Base-by-base conservation (phyloP, 2,797 vertebrate species). In the Hypotaenidia okinawae region DNA sequence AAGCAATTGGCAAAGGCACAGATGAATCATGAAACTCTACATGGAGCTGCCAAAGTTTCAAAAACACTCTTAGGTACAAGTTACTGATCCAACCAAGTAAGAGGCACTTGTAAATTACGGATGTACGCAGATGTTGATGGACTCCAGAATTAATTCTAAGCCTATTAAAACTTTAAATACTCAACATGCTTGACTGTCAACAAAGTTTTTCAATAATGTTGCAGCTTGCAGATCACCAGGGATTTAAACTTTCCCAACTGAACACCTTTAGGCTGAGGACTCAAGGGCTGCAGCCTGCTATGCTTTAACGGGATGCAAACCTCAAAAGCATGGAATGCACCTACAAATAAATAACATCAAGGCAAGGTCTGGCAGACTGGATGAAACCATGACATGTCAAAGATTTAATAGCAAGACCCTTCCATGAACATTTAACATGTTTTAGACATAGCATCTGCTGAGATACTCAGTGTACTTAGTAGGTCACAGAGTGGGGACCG, bases 131-230 rank as follows among this genome's bases (percentile, higher is more conserved):
- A 97, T 69, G 76, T 69, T 94, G 64, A 87, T 94, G 63, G 87
- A 97, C 77, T 95, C 91, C 45, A 85, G 91, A 95, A 95, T 94
- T 95, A 96, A 93, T 75, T 90, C 90, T 96, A 97, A 97, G 73
- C 91, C 95, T 96, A 95, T 96, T 97, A 98, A 98, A 97, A 96
- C 82, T 91, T 96, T 95, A 97, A 97, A 94, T 64, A 87, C 85
- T 86, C 78, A 74, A 7, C 61, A 62, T 93, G 84, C 87, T 94
- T 96, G 90, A 97, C 93, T 94, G 83, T 97, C 95, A 94, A 59
- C 45, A 82, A 94, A 93, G 35, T 24, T n/a, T 91, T 96, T 83
- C 90, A 94, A 79, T 49, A 79, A 72, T 39, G 23, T 68, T 91
- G 69, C 52, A 58, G 45, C 64, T 67, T 93, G 69, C 45, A 83